phyloP scores from a whole-genome alignment of 2,888 invertebrate species.

The Stratiomys singularior region DNA sequence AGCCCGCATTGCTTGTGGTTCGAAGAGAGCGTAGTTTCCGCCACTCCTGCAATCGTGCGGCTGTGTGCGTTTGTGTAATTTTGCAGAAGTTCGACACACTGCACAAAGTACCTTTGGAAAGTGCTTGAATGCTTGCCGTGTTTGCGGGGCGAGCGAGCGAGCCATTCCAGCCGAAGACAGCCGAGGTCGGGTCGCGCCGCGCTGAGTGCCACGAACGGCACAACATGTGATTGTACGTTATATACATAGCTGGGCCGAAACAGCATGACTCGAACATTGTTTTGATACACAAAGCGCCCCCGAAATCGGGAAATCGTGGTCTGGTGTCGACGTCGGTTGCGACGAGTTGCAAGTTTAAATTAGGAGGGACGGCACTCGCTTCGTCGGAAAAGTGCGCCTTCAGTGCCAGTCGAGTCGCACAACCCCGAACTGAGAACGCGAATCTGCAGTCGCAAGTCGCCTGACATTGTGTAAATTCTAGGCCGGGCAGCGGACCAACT shows the following conservation, averaged over 20 bases:
- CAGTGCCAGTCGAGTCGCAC: background rate
- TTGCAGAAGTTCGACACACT: too few species aligned
- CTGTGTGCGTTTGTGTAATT: too few species aligned
- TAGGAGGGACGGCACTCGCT: slow-evolving; percentile 1
- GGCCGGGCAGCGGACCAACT: background rate
- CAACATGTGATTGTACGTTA: slow-evolving; percentile 21
- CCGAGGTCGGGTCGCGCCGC: too few species aligned
- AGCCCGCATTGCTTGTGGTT: too few species aligned
- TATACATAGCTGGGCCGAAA: background rate
- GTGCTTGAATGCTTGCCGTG: background rate
- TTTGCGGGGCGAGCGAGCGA: background rate
- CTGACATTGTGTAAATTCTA: background rate
- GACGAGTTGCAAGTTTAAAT: slow-evolving; percentile 17
- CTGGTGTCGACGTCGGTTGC: background rate
- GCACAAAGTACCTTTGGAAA: background rate
- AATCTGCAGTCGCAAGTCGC: background rate
- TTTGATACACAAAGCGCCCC: slow-evolving; percentile 30
- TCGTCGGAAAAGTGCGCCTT: background rate
- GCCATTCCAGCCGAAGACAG: background rate
- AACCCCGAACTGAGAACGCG: background rate
- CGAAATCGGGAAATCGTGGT: slow-evolving; percentile 7
- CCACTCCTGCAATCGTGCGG: too few species aligned
- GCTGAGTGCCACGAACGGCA: too few species aligned
- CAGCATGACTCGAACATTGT: slow-evolving; percentile 42
- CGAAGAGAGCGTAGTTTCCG: too few species aligned